Base-by-base conservation (phyloP, 2,888 invertebrate genomes). In the Pelosia muscerda region DNA sequence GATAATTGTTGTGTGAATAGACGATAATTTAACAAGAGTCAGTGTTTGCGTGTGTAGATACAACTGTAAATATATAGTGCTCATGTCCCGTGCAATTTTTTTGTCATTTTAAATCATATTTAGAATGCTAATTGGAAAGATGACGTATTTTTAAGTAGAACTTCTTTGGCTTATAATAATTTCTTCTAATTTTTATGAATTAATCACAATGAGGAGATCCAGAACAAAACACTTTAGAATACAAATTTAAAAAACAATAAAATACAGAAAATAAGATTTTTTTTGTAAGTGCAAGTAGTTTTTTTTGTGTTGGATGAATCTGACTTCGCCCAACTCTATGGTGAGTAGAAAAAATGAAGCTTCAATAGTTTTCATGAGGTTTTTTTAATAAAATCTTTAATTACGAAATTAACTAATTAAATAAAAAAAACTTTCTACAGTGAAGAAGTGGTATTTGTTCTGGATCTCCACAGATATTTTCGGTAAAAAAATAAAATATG, bases 11-110 rank as follows among this genome's bases (percentile, higher is more conserved):
- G 94, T 93, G 94, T 94, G 94, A 88, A 94, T 94, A 94, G 92
- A 86, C 84, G 69, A 86, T 90, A 88, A 90, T 87, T 91, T 89
- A 85, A 83, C 88, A 86, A 88, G 85, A 86, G 84, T 92, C 90
- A 86, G 90, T 92, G 94, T 94, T 89, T 90, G 93, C 90, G 94
- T 92, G 94, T 93, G 93, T 94, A 94, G 93, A 93, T 93, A 93
- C 84, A 88, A 83, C 85, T 80, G 75, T 92, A 84, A 78, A 79
- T 78, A 75, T 75, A 62, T 65, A 71, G 63, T 54, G 49, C 38
- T 62, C 67, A 61, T 49, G 59, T 68, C 71, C 73, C 68, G 80
- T 80, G 80, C 81, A 80, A 80, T 80, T 63, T 63, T 38, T 62
- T 58, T 62, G 49, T 73, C 60, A 70, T 53, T 54, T 75, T 71